Percentiles rank a stretch among this genome's conserved stretches.
Evolutionary conservation across 1,140 invertebrate species (phyloP).

Genomic region (Scaptomyza montana): DNA sequence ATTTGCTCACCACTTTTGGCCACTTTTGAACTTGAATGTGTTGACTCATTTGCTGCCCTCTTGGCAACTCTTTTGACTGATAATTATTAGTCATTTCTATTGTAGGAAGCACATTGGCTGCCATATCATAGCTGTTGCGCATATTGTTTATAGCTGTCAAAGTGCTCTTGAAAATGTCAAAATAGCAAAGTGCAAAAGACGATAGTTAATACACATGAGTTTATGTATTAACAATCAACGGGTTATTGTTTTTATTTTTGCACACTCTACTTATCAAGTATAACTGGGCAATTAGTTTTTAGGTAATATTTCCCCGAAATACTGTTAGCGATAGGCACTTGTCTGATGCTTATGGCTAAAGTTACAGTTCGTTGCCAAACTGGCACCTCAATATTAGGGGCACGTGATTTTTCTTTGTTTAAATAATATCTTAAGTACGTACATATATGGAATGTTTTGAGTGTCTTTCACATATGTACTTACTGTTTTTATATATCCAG

Average conservation of each 20-base stretch:
- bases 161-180: conserved; percentile 54
- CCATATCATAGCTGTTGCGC: background rate
- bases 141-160: conserved; percentile 32
- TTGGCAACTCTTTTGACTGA: background rate
- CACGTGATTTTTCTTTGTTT: background rate
- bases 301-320: background rate
- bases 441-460: background rate
- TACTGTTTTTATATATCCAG: background rate
- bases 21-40: background rate
- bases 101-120: conserved; percentile 16
- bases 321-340: conserved; percentile 57
- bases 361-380: background rate
- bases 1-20: background rate
- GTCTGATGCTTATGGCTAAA: conserved; percentile 28
- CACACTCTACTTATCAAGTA: background rate
- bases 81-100: conserved; percentile 24
- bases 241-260: background rate
- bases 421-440: no score
- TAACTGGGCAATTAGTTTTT: background rate
- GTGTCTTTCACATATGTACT: background rate
- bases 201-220: conserved; percentile 20
- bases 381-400: no score
- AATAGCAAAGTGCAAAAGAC: conserved; percentile 33
- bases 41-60: conserved; percentile 10
- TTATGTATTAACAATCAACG: no score